A percentile compares a stretch with the other conserved stretches of the same genome.
Evolutionary conservation across 2,888 invertebrate genomes (phyloP).

Genomic region (Amphipyra berbera): DNA sequence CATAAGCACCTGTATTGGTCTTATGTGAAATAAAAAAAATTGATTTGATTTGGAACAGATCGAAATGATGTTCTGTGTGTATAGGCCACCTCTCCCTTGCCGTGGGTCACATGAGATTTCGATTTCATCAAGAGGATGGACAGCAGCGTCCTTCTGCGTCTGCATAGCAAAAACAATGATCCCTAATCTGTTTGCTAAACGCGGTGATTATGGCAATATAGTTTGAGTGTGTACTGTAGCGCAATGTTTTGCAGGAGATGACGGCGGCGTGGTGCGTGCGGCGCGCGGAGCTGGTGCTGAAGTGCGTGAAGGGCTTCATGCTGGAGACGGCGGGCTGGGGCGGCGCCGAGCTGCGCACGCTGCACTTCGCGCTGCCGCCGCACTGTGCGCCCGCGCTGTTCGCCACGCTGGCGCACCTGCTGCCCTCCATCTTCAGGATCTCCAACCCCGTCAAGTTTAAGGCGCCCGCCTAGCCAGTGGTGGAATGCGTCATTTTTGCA

Average conservation of each 20-base stretch:
- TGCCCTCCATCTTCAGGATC: constrained; percentile 97
- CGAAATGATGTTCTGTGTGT: too few relatives aligned
- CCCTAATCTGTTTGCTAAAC: too few relatives aligned
- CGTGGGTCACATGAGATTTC: too few relatives aligned
- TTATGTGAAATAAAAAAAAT: too few relatives aligned
- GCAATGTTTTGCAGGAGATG: constrained; percentile 92
- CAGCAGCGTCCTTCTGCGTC: too few relatives aligned
- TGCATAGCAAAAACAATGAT: too few relatives aligned
- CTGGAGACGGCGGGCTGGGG: constrained; percentile 99
- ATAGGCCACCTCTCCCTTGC: too few relatives aligned
- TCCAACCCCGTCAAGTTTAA: constrained; percentile 97
- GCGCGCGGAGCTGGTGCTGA: constrained; percentile 98
- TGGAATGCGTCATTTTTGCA: too few relatives aligned
- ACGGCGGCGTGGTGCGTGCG: constrained; percentile 99
- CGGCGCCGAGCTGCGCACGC: constrained; percentile 96
- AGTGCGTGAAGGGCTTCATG: constrained; percentile 99
- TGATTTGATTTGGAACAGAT: too few relatives aligned
- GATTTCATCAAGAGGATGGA: too few relatives aligned
- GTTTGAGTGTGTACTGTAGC: not conserved
- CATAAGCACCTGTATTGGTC: too few relatives aligned
- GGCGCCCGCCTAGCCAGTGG: constrained; percentile 64
- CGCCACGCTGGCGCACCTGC: constrained; percentile 94
- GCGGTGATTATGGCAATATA: too few relatives aligned
- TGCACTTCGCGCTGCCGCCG: constrained; percentile 80
- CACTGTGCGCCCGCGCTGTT: constrained; percentile 93